A percentile compares a stretch with the other conserved stretches of the same genome.
These are phyloP conservation scores for Stenodera caucasica DNA, from an alignment of 2,888 invertebrate genomes.

Conservation along the genomic window DNA sequence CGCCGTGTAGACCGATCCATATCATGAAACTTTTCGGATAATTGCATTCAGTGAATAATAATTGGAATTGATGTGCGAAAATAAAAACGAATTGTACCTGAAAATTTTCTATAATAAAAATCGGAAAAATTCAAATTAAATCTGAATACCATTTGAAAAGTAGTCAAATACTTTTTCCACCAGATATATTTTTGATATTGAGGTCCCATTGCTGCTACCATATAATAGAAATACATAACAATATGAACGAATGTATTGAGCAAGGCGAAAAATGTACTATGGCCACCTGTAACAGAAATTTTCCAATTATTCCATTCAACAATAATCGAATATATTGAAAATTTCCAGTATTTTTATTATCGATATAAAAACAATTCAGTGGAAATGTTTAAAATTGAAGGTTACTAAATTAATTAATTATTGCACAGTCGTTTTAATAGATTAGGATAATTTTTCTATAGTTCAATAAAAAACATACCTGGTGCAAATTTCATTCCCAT, in stretches of 20 bases:
- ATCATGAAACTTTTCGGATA: constrained; percentile 89
- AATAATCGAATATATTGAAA: constrained; percentile 24
- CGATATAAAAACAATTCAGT: neutral
- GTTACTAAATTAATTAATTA: no score
- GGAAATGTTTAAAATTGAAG: neutral
- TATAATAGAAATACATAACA: constrained; percentile 97
- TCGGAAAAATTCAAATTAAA: neutral
- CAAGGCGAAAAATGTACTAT: constrained; percentile 94
- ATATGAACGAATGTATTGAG: constrained; percentile 95
- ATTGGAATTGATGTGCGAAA: constrained; percentile 88
- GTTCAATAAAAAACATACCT: constrained; percentile 62
- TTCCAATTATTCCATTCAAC: no score
- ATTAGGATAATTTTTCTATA: neutral
- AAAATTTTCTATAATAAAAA: constrained; percentile 33
- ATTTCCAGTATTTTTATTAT: no score
- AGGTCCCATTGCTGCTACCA: constrained; percentile 93
- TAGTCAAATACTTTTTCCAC: constrained; percentile 97
- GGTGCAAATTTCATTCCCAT: constrained; percentile 95
- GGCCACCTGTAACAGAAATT: constrained; percentile 79
- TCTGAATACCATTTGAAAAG: constrained; percentile 86
- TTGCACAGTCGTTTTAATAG: neutral
- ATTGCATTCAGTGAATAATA: constrained; percentile 86
- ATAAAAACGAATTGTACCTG: constrained; percentile 92
- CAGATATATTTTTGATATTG: constrained; percentile 90
- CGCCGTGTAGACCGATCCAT: constrained; percentile 94